Evolutionary conservation across 2,797 vertebrate species (phyloP).

Genomic region (Australoheros facetus): DNA sequence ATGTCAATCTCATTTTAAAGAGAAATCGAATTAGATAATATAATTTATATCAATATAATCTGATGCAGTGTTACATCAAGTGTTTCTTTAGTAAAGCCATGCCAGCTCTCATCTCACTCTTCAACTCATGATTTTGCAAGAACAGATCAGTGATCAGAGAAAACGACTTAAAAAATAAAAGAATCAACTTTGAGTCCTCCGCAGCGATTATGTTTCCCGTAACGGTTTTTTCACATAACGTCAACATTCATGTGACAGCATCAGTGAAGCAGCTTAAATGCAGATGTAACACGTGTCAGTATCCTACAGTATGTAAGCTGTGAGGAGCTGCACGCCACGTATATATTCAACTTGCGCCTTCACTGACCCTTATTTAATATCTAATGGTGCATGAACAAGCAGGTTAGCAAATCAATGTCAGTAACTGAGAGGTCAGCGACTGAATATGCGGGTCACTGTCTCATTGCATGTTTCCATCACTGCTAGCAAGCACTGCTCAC

Average conservation of each 20-base stretch:
- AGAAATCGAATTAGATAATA: background rate
- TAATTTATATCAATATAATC: background rate
- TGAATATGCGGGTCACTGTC: conserved; percentile 5
- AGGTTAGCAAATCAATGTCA: conserved; percentile 21
- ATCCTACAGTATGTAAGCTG: background rate
- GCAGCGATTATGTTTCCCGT: background rate
- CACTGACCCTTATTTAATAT: background rate
- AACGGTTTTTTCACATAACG: no score
- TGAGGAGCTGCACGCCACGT: background rate
- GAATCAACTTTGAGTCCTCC: background rate
- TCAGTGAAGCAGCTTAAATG: background rate
- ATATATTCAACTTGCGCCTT: conserved; percentile 5
- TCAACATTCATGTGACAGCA: background rate
- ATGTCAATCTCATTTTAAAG: background rate
- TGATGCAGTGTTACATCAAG: background rate
- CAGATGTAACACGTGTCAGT: background rate
- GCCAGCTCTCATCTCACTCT: no score
- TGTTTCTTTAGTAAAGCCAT: background rate
- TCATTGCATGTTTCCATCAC: background rate
- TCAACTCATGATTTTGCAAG: no score
- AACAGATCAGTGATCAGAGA: background rate
- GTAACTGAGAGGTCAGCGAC: conserved; percentile 4
- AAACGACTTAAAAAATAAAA: background rate
- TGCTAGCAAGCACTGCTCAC: background rate
- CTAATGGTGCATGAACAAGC: conserved; percentile 9